Conservation (phyloP, 2,888 invertebrate genomes). For the Bedellia somnulentella region DNA sequence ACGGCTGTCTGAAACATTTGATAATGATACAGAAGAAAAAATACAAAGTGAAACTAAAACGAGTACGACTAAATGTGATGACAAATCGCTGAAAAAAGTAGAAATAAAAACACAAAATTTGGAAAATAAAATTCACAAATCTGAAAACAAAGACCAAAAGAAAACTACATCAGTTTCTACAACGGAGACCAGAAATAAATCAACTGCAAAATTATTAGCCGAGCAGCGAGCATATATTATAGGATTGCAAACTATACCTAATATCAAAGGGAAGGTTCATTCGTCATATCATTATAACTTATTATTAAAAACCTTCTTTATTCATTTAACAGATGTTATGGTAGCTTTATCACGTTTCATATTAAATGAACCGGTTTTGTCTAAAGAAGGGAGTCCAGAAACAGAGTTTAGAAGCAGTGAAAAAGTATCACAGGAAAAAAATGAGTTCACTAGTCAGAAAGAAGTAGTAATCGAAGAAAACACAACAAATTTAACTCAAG, state of each 20-base stretch:
- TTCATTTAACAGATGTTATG: constrained; percentile 50
- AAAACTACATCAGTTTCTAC: too few relatives aligned
- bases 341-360: constrained; percentile 41
- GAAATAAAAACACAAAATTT: constrained; percentile 1
- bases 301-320: constrained; percentile 41
- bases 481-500: constrained; percentile 8
- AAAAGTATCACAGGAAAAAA: not conserved
- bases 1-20: constrained; percentile 15
- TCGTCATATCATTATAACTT: constrained; percentile 33
- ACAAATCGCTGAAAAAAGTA: constrained; percentile 1
- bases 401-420: not conserved
- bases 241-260: constrained; percentile 39
- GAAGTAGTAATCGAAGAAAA: constrained; percentile 11
- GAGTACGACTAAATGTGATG: not conserved
- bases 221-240: constrained; percentile 30
- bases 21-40: constrained; percentile 10
- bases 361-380: constrained; percentile 23
- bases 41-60: constrained; percentile 7
- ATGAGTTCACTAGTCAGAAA: constrained; percentile 2
- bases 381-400: constrained; percentile 7
- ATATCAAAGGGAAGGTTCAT: constrained; percentile 28
- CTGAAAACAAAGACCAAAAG: constrained; percentile 5
- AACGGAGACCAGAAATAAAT: constrained; percentile 8
- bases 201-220: constrained; percentile 16
- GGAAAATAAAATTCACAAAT: not conserved